Evolutionary conservation across 2,888 invertebrate species (phyloP).

Genomic region (Plebejus melissa): DNA sequence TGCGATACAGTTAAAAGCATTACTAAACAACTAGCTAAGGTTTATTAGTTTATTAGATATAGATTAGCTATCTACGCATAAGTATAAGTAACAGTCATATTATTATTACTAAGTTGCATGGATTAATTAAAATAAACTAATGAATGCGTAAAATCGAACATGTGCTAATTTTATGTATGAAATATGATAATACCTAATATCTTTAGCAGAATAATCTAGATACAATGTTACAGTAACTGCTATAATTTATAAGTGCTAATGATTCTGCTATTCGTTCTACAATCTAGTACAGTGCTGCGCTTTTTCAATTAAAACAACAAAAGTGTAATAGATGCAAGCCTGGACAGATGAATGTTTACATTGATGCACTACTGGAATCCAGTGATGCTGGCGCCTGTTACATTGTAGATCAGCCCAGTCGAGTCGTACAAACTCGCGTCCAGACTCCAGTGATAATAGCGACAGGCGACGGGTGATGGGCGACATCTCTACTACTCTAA

Average conservation of each 20-base stretch:
- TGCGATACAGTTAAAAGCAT: background rate
- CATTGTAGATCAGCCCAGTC: background rate
- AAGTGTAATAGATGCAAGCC: too few species aligned
- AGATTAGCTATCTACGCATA: background rate
- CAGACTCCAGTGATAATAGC: background rate
- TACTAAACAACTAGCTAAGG: background rate
- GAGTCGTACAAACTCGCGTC: background rate
- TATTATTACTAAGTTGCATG: background rate
- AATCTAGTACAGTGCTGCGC: too few species aligned
- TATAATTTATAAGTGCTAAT: too few species aligned
- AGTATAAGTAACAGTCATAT: too few species aligned
- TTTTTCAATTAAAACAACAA: too few species aligned
- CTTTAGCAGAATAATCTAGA: background rate
- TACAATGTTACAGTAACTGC: background rate
- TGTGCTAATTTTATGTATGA: background rate
- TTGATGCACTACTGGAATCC: background rate
- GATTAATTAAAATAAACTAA: background rate
- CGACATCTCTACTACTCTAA: conserved; percentile 2
- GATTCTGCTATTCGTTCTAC: too few species aligned
- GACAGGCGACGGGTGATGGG: background rate
- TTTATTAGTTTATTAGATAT: too few species aligned
- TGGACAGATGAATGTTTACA: background rate
- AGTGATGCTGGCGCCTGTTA: background rate
- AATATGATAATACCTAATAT: background rate
- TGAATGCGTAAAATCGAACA: background rate